Percentiles rank a stretch among this genome's conserved stretches.
Evolutionary conservation across 2,888 invertebrate genomes (phyloP).

Genomic region (Strigamia maritima): DNA sequence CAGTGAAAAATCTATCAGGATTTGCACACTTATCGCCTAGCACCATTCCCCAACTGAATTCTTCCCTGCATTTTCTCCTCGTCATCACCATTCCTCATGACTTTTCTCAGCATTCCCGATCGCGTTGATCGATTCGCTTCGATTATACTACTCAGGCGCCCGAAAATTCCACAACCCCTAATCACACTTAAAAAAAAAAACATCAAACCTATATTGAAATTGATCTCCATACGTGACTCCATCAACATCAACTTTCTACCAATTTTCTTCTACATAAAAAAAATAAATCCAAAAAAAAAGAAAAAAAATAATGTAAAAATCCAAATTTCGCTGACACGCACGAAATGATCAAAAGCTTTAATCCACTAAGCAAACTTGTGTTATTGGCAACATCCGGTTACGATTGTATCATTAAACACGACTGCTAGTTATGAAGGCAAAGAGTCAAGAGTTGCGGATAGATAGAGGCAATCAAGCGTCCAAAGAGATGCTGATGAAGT

Average conservation of each 20-base stretch:
- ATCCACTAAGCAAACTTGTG: neutral
- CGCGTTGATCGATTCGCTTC: conserved; percentile 24
- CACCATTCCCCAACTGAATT: conserved; percentile 30
- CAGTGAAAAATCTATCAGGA: conserved; percentile 31
- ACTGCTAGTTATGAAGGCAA: conserved; percentile 28
- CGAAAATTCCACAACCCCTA: conserved; percentile 6
- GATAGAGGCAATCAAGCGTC: conserved; percentile 20
- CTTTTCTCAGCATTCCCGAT: conserved; percentile 31
- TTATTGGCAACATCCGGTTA: neutral
- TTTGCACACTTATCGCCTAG: conserved; percentile 30
- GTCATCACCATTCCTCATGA: conserved; percentile 34
- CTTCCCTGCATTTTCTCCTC: conserved; percentile 32
- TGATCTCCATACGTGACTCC: neutral
- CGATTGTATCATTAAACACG: conserved; percentile 17
- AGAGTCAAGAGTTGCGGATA: conserved; percentile 12
- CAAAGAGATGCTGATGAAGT: conserved; percentile 28
- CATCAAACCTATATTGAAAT: neutral
- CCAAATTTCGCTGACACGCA: neutral
- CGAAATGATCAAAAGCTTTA: neutral
- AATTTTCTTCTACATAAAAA: neutral
- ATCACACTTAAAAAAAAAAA: neutral
- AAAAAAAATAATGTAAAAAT: neutral
- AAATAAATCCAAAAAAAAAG: too few species aligned
- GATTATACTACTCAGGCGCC: neutral
- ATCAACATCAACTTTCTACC: neutral